Evolutionary conservation across 1,140 invertebrate genomes (phyloP), one percentile per base, ranked within the genome.

Genomic region (Bombus turneri): DNA sequence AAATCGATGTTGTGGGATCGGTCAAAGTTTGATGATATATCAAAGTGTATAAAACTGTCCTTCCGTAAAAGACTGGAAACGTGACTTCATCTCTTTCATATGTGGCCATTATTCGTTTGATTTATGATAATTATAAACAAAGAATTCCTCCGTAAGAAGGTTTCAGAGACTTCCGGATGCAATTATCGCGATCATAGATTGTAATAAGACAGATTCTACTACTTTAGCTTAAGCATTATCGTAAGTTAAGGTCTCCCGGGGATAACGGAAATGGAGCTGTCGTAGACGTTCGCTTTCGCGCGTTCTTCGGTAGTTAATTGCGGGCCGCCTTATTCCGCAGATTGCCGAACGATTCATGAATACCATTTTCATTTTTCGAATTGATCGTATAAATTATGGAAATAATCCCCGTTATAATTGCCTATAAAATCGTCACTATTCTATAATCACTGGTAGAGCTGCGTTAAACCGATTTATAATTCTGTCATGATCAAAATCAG

Each of bases 231-330:
- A 62, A 59, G 85, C n/a, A 77, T 87, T 86, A 86, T 86, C 86
- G 84, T 87, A 87, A 87, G 77, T 87, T 69, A 86, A 81, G 86
- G 86, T 81, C 57, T 87, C 79, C 37, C 86, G 73, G 37, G 83
- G 86, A 87, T 87, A 81, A 87, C 84, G 86, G 84, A 86, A 87
- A 87, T 85, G 73, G 86, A 86, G 62, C 86, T 81, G 86, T 87
- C 84, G 75, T 85, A 53, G 76, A 73, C 76, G 83, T 72, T 77
- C 64, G 74, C 82, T 83, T 83, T 62, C 47, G 77, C 39, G 64
- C 81, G 74, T 83, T 83, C 43, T n/a, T 41, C 74, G 64, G 31
- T 62, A 59, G 41, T 80, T 85, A 85, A 85, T 85, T 85, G 68
- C 76, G 66, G 13, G 13, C 68, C 31, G n/a, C 39, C 76, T 78